Base-by-base conservation (phyloP, 2,797 vertebrate species). In the Neopelma chrysocephalum region DNA sequence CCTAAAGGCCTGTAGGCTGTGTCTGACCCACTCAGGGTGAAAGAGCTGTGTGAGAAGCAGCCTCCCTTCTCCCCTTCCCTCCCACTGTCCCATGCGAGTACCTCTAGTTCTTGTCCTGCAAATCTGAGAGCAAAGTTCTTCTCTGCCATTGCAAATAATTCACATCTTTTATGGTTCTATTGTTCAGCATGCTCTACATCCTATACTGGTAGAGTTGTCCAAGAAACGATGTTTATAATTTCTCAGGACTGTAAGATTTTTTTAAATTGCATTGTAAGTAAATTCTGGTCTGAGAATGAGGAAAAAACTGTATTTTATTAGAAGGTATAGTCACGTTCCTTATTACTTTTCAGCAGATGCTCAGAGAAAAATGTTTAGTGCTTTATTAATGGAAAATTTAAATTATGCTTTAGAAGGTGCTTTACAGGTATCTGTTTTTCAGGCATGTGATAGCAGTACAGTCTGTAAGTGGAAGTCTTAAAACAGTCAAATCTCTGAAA, bases 401-500 rank as follows among this genome's bases (percentile, higher is more conserved):
- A 87, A 80, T 60, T 31, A 43, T 85, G 34, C 71, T 87, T 94
- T 81, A 94, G 61, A 82, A 93, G 48, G 10, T 50, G 29, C 85
- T 85, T 93, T 91, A 78, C 50, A 90, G 62, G 36, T 87, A 61
- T 58, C 53, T 89, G 75, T 50, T 95, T 66, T 93, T 89, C 83
- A 91, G 50, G 50, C 34, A 60, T 64, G 19, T 73, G 84, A 50
- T 86, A 90, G 69, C 73, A 79, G 56, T 64, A 50, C 7, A 87
- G 38, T 76, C 81, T 89, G 40, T 70, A 93, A 90, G 56, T 82
- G 58, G 11, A 97, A 91, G 56, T 79, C 78, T 80, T 96, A 82
- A 96, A 96, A 75, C 68, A 92, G 58, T 89, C 40, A 94, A 43
- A 90, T 91, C 57, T 90, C 53, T 75, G 56, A 92, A 87, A 91